Evolutionary conservation across 35 echinoderm and acorn worm genomes (phyloP), one percentile per base, ranked within the genome.

Genomic region (Strongylocentrotus purpuratus): DNA sequence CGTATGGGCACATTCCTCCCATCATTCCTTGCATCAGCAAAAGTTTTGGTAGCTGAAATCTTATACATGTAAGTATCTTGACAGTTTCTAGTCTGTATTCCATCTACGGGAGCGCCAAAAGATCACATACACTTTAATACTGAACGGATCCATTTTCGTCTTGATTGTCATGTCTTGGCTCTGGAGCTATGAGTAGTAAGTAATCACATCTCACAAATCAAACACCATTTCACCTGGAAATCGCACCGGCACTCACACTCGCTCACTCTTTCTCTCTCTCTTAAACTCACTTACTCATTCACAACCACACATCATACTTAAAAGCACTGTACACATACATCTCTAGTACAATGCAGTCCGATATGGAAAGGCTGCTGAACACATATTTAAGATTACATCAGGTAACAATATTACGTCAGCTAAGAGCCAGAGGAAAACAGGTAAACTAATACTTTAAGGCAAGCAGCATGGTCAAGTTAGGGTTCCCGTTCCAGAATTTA

Each of bases 301-400:
- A 71, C 25, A 71, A 28, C 6, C 65, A 78, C 65, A 78, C 65
- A 78, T 22, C 15, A 55, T 55, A 55, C 50, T 28, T n/a, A 78
- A 78, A 78, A 78, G 65, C 65, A 78, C 65, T 78, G 22, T 78
- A n/a, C 65, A 78, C 65, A 78, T 78, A 78, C 25, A 78, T 78
- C 22, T 78, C 65, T 8, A 78, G 65, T 78, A 78, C 65, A 78
- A 78, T 25, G 65, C 65, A 78, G 65, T 78, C 22, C 20, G 65
- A 78, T 78, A 8, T 28, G 50, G 11, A 55, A 15, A 11, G 50
- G 65, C 65, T 78, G 65, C 28, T 28, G 65, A n/a, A 78, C 28
- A 78, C 18, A 78, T n/a, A 78, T 78, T 78, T 3, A 78, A 78
- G 65, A 78, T 78, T 78, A 78, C 22, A n/a, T 78, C 65, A 78